These are phyloP conservation scores for Lophura nycthemera DNA, from an alignment of 2,113 vertebrate species.

Conservation along the genomic window DNA sequence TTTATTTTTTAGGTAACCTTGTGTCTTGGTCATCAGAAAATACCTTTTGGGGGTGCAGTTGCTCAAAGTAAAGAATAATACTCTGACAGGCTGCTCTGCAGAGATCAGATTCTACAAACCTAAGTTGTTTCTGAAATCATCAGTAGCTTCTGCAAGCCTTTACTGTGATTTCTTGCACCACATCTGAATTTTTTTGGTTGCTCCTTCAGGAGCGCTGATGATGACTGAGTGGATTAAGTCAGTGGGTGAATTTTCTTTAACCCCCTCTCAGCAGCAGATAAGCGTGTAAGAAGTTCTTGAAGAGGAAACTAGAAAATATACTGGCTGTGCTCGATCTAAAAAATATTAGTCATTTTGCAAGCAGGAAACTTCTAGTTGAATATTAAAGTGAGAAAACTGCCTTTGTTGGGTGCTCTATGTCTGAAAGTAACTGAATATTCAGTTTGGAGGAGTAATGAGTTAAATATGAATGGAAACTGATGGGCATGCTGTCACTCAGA, in stretches of 20 bases:
- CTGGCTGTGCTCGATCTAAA: conserved; percentile 29
- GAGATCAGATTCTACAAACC: background rate
- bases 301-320: conserved; percentile 38
- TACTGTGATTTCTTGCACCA: background rate
- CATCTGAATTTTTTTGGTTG: background rate
- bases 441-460: background rate
- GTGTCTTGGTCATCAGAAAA: background rate
- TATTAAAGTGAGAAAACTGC: background rate
- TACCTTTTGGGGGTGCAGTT: background rate
- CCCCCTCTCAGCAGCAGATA: background rate
- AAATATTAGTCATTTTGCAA: conserved; percentile 50
- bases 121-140: background rate
- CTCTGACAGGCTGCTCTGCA: background rate
- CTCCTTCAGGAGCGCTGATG: background rate
- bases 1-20: background rate
- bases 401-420: background rate
- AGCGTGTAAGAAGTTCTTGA: background rate
- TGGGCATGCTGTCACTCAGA: background rate
- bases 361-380: background rate
- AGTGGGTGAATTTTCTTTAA: background rate
- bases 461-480: background rate
- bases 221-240: background rate
- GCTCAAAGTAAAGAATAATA: background rate
- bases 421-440: background rate
- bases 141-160: background rate